Evolutionary conservation across 2,113 vertebrate genomes (phyloP).

Genomic region (Vicugna pacos): DNA sequence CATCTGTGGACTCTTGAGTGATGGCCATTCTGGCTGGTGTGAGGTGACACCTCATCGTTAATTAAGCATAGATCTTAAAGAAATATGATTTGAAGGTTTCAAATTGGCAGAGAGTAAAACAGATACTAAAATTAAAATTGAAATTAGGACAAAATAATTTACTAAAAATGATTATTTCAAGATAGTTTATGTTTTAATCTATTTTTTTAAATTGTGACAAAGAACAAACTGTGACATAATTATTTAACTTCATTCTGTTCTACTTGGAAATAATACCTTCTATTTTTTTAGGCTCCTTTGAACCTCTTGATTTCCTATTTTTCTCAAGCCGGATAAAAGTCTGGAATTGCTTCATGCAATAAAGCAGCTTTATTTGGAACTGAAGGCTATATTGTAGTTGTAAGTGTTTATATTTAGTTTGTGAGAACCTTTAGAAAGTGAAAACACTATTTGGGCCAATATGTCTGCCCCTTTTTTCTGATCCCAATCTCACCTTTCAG

Average conservation of each 20-base stretch:
- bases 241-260: constrained; percentile 28
- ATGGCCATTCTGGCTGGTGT: no score
- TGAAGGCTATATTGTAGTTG: constrained; percentile 58
- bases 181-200: background rate
- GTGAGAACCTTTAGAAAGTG: constrained; percentile 43
- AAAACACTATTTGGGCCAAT: constrained; percentile 46
- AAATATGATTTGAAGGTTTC: background rate
- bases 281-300: constrained; percentile 43
- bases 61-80: background rate
- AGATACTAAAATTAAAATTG: background rate
- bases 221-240: constrained; percentile 17
- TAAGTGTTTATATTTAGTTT: constrained; percentile 62
- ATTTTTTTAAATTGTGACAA: constrained; percentile 20
- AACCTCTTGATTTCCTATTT: constrained; percentile 60
- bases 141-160: constrained; percentile 38
- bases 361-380: constrained; percentile 63
- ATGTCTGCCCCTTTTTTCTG: constrained; percentile 5
- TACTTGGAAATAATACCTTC: constrained; percentile 39
- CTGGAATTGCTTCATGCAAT: constrained; percentile 46
- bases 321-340: constrained; percentile 46
- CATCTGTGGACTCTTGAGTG: no score
- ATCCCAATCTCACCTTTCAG: constrained; percentile 65
- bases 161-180: constrained; percentile 31
- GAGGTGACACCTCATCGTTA: no score
- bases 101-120: background rate